Evolutionary conservation across 2,888 invertebrate genomes (phyloP), one percentile per base, ranked within the genome.

Genomic region (Drosophila infuscata): DNA sequence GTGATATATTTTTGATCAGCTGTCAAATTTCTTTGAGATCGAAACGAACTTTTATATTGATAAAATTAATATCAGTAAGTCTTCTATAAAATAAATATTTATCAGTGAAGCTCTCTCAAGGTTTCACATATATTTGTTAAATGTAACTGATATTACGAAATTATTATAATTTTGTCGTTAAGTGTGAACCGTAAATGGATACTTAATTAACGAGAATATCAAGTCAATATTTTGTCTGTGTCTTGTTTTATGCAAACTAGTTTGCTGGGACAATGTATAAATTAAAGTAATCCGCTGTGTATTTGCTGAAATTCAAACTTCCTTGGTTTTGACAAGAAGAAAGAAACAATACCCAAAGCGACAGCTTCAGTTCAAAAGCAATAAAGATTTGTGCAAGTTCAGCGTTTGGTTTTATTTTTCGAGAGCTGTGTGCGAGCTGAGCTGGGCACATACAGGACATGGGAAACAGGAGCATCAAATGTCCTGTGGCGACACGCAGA

Each of bases 361-460:
- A 67, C 60, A 73, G 70, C 75, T 77, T 57, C 56, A 72, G 74
- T 67, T 78, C n/a, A 56, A 67, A 82, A 74, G 75, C 79, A 81
- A 83, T 79, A 82, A 85, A 79, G 74, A 83, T 88, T 88, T 87
- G 60, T 78, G 86, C 77, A 79, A 76, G 76, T 79, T 83, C 89
- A 81, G 86, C 83, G 68, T 75, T 78, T 75, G 66, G 52, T 60
- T 29, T 25, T 29, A 25, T 25, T 25, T 25, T 36, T 61, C 49
- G 57, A 59, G 72, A 52, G 60, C 35, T 59, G 35, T 67, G 35
- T 25, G 46, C 15, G 15, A 46, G 20, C 15, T n/a, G 30, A 32
- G 17, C 20, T 17, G 11, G 51, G 41, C 54, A 41, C 52, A 33
- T 52, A 43, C 20, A 68, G 36, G 59, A 49, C 72, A 61, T 43